Base-by-base conservation (phyloP, 2,797 vertebrate genomes). In the Sphenodon punctatus region DNA sequence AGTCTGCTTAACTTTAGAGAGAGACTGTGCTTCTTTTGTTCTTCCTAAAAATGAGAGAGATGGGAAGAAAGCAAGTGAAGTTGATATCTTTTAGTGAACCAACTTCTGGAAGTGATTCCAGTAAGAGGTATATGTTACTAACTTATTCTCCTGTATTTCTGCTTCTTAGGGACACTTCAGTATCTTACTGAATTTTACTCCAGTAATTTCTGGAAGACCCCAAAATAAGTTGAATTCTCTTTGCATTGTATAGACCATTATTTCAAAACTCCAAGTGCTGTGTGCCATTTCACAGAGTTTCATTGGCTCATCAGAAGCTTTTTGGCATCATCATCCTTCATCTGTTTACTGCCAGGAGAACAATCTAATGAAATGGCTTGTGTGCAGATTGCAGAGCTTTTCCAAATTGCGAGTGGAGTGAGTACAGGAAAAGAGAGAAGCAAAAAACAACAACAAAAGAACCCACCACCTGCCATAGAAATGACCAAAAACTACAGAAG, bases 241-340 rank as follows among this genome's bases (percentile, higher is more conserved):
- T 60, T 27, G 73, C 75, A 15, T 41, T 85, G 71, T 86, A 43
- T 22, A 51, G 81, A 55, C 60, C 56, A 4, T 66, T 68, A 70
- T 87, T 82, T 86, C 69, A 25, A 78, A 80, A 73, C 74, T 77
- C n/a, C n/a, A 2, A 71, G 53, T 65, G 75, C 72, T 80, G 42
- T 80, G 30, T 72, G 70, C 75, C 85, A 61, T 79, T 80, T 87
- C 60, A 19, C 74, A 34, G 41, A 43, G 70, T 64, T 86, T 67
- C 72, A 72, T 64, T 84, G 78, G 80, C 81, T 90, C 81, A 79
- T 81, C 67, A n/a, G 81, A 41, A 82, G 60, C 78, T 48, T 67
- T 55, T 75, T 86, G 84, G 82, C 90, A 89, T 5, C 46, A 5
- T 0, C 76, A 65, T 72, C 45, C 67, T 84, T 80, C 67, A 9